phyloP scores from a whole-genome alignment of 2,797 vertebrate species.

The Myripristis murdjan region DNA sequence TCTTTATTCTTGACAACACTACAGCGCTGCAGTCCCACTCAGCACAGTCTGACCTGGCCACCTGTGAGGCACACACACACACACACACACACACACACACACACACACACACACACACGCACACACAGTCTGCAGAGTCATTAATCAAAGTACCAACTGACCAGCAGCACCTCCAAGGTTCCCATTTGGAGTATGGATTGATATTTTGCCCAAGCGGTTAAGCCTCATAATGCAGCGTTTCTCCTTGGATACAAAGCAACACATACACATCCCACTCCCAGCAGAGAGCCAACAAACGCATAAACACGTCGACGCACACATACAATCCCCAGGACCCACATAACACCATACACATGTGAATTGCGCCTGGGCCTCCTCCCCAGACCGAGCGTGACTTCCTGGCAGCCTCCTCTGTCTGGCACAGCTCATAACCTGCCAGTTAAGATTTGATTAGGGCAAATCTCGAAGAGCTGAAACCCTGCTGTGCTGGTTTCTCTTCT shows the following conservation, averaged over 20 bases:
- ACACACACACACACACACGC: constrained; percentile 1
- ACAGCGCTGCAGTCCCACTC: constrained; percentile 11
- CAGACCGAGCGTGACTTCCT: constrained; percentile 22
- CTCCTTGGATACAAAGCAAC: background rate
- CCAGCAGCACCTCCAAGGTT: no score
- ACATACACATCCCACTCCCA: background rate
- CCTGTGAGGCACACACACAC: background rate
- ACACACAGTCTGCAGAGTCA: background rate
- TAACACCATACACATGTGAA: background rate
- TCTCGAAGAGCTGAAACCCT: constrained; percentile 32
- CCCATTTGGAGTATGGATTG: background rate
- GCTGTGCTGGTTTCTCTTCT: constrained; percentile 35
- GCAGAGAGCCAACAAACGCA: background rate
- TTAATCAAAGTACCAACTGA: background rate
- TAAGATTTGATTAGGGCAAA: constrained; percentile 44
- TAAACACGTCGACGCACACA: background rate
- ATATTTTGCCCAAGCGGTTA: background rate
- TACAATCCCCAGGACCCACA: background rate
- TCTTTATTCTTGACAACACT: constrained; percentile 49
- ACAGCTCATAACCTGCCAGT: constrained; percentile 43
- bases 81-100: constrained; percentile 15
- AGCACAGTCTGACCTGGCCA: constrained; percentile 29
- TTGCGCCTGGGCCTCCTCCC: constrained; percentile 6
- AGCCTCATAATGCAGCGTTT: background rate
- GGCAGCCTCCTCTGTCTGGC: constrained; percentile 37